Evolutionary conservation across 1,140 invertebrate species (phyloP).

Genomic region (Yoshiicerus persimilis): DNA sequence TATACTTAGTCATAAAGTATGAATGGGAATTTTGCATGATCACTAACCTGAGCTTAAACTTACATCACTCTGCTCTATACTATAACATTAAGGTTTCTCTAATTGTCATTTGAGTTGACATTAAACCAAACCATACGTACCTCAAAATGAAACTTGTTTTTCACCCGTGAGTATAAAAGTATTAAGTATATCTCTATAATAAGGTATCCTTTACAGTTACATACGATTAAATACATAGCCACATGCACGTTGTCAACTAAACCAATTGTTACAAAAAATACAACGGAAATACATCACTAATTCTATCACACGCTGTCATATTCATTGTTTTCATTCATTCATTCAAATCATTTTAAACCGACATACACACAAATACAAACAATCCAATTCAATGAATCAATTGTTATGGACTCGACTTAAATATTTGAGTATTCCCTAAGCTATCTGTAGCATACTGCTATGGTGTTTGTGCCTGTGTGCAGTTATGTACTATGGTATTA

Average conservation of each 20-base stretch:
- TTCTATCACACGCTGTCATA: slow-evolving; percentile 11
- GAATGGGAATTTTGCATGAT: neutral
- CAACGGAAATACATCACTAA: slow-evolving; percentile 7
- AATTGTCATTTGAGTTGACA: no score
- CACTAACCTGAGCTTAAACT: neutral
- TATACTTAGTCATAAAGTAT: neutral
- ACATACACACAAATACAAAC: neutral
- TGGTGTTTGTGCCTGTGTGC: neutral
- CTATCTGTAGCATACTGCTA: neutral
- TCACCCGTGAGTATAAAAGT: no score
- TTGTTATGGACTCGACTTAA: neutral
- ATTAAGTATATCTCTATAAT: neutral
- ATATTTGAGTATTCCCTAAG: neutral
- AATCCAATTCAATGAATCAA: neutral
- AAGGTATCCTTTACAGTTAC: neutral
- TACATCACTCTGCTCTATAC: neutral
- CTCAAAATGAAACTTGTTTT: no score
- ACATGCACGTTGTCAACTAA: neutral
- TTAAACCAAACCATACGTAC: no score
- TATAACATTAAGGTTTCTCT: no score
- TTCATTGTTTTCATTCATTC: slow-evolving; percentile 18
- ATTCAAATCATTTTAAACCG: neutral
- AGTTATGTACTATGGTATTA: neutral
- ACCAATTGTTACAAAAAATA: neutral
- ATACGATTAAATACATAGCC: neutral